Conservation (phyloP, 2,888 invertebrate genomes). For the Callosobruchus maculatus region DNA sequence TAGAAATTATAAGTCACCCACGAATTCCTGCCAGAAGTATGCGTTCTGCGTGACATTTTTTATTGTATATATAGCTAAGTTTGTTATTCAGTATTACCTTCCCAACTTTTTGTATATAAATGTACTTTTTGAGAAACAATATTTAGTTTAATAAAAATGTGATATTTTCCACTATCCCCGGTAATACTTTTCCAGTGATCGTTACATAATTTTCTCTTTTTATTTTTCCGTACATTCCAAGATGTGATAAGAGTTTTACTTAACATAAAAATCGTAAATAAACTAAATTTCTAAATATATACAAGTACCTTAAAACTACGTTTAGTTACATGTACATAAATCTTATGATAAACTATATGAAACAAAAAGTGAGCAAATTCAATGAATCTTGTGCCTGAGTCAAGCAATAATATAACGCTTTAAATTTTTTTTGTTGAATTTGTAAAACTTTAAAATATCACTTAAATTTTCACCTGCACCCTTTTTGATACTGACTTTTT, state of each 20-base stretch:
- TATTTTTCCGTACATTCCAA: not conserved
- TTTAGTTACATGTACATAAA: not conserved
- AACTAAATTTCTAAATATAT: not conserved
- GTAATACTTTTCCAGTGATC: not conserved
- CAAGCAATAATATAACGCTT: not conserved
- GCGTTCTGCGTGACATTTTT: not conserved
- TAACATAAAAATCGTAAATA: not conserved
- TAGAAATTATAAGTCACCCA: not conserved
- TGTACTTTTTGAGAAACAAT: not conserved
- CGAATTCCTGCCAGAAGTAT: not conserved
- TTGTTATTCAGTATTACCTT: not conserved
- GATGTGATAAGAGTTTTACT: not conserved
- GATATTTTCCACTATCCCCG: not conserved
- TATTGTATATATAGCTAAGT: not conserved
- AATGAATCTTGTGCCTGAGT: not conserved
- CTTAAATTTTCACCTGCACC: not conserved
- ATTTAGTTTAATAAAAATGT: not conserved
- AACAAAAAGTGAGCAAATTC: not conserved
- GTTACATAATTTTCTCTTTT: not conserved
- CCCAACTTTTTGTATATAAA: not conserved
- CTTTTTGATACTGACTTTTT: not conserved
- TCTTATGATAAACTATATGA: not conserved
- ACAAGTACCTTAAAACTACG: not conserved
- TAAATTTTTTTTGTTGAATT: not conserved
- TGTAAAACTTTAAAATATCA: not conserved